These are phyloP conservation scores for Phalloptychus januarius DNA, from an alignment of 2,797 vertebrate species.

Conservation along the genomic window DNA sequence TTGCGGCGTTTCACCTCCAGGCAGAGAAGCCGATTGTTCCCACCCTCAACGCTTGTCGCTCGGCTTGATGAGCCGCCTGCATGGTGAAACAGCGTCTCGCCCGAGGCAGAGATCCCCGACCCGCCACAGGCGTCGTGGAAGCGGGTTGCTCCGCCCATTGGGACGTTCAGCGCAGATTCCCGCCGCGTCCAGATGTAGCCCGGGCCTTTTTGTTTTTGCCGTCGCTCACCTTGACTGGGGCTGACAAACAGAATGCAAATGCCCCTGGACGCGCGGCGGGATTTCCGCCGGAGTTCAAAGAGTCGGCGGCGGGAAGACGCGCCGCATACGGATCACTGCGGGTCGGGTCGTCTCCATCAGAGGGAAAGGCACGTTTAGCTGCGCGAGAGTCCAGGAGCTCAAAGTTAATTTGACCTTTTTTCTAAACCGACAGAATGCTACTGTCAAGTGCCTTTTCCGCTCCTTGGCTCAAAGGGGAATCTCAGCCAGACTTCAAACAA, in stretches of 20 bases:
- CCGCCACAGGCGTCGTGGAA: constrained; percentile 17
- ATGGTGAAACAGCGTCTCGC: constrained; percentile 41
- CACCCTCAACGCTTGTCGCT: constrained; percentile 57
- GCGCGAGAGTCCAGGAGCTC: constrained; percentile 3
- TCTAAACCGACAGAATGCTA: constrained; percentile 11
- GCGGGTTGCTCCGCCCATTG: constrained; percentile 23
- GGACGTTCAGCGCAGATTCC: constrained; percentile 16
- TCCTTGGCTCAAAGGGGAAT: not conserved
- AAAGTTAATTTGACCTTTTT: constrained; percentile 11
- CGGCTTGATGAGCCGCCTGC: constrained; percentile 62
- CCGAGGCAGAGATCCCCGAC: constrained; percentile 49
- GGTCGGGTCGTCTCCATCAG: constrained; percentile 32
- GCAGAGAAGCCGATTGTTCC: not conserved
- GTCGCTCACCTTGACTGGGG: constrained; percentile 39
- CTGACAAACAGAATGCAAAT: constrained; percentile 32
- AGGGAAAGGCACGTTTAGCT: constrained; percentile 12
- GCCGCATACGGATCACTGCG: constrained; percentile 41
- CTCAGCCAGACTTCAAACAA: constrained; percentile 8
- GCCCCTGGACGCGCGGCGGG: constrained; percentile 34
- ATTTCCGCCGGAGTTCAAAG: constrained; percentile 42
- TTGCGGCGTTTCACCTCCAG: constrained; percentile 38
- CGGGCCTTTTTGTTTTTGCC: constrained; percentile 30
- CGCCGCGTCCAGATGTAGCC: constrained; percentile 26
- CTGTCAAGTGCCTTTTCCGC: constrained; percentile 23
- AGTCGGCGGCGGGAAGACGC: constrained; percentile 22